A percentile compares a stretch with the other conserved stretches of the same genome.
Evolutionary conservation across 2,888 invertebrate genomes (phyloP).

Genomic region (Trissoscelio sp.): DNA sequence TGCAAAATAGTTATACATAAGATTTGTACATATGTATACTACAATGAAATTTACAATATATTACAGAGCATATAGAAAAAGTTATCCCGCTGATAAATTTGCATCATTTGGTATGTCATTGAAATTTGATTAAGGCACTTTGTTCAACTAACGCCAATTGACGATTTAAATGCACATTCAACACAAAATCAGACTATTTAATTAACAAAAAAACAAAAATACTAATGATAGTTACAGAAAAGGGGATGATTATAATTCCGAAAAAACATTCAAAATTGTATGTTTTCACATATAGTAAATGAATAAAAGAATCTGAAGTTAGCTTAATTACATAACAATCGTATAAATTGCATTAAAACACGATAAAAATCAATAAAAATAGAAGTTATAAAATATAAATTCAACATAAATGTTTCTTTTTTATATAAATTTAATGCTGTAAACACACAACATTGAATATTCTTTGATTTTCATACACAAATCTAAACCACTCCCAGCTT

Average conservation of each 20-base stretch:
- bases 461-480: conserved; percentile 14
- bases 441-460: conserved; percentile 28
- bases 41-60: conserved; percentile 55
- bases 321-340: no score
- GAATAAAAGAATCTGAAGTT: no score
- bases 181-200: conserved; percentile 51
- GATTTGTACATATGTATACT: conserved; percentile 51
- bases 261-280: conserved; percentile 27
- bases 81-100: conserved; percentile 30
- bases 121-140: conserved; percentile 54
- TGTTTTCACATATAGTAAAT: background rate
- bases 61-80: conserved; percentile 54
- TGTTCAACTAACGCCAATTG: conserved; percentile 22
- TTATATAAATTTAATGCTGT: conserved; percentile 6
- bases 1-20: conserved; percentile 61
- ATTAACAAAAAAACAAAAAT: background rate
- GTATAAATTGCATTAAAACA: no score
- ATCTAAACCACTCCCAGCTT: conserved; percentile 21
- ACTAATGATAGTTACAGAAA: conserved; percentile 20
- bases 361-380: no score
- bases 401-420: no score
- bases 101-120: conserved; percentile 11
- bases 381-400: no score
- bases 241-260: conserved; percentile 2
- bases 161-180: conserved; percentile 55